A percentile compares a stretch with the other conserved stretches of the same genome.
Evolutionary conservation across 53 echinoderm and acorn worm species (phyloP).

Genomic region (Arbacia lixula): DNA sequence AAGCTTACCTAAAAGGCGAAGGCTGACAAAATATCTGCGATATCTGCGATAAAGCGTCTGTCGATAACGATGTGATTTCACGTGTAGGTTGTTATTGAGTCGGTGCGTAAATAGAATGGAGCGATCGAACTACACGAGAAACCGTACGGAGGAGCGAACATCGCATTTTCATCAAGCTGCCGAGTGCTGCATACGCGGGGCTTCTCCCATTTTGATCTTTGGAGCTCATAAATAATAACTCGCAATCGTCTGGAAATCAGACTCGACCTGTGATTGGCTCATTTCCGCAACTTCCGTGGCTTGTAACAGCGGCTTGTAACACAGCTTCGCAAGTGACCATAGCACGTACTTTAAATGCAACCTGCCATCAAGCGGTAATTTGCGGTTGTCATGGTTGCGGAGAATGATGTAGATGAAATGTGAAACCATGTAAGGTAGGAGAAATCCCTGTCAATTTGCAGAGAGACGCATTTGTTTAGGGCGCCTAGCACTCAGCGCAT

Average conservation of each 20-base stretch:
- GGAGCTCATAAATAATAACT: constrained; percentile 8
- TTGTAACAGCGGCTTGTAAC: constrained; percentile 37
- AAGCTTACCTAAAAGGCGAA: too few species aligned
- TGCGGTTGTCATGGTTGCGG: constrained; percentile 21
- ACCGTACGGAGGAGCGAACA: too few species aligned
- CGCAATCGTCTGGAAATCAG: background rate
- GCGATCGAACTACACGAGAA: too few species aligned
- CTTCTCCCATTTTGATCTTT: too few species aligned
- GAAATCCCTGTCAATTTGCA: constrained; percentile 8
- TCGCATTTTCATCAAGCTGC: too few species aligned
- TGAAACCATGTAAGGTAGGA: background rate
- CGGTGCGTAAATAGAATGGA: too few species aligned
- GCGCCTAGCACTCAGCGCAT: background rate
- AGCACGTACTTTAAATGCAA: background rate
- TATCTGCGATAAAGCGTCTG: too few species aligned
- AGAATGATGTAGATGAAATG: constrained; percentile 9
- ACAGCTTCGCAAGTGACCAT: constrained; percentile 3
- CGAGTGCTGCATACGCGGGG: too few species aligned
- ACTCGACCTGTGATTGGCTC: constrained; percentile 12
- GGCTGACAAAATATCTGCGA: too few species aligned
- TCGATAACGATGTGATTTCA: too few species aligned
- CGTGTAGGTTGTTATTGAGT: too few species aligned
- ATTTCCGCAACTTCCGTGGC: background rate
- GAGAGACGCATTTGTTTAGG: background rate
- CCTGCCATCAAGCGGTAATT: constrained; percentile 3